Conservation (phyloP, 1,140 invertebrate genomes). For the Caenorhabditis tropicalis region DNA sequence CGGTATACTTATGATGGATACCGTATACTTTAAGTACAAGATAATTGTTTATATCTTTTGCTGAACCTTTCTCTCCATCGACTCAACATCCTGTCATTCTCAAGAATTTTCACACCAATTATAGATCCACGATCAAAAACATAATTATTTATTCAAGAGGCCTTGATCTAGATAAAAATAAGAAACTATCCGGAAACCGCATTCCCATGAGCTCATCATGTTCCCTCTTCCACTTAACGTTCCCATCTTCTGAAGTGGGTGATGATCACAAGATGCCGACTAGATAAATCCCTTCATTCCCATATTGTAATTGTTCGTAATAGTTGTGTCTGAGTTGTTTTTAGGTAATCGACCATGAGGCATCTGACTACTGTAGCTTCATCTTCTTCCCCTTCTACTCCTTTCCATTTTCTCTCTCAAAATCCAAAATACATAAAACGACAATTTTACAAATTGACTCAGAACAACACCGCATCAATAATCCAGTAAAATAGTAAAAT, state of each 20-base stretch:
- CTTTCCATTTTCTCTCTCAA: no score
- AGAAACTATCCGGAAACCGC: not conserved
- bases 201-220: not conserved
- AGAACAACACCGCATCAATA: not conserved
- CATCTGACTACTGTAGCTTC: no score
- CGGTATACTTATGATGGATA: no score
- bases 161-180: not conserved
- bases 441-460: not conserved
- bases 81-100: not conserved
- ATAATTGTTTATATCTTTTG: no score
- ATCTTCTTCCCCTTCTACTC: no score
- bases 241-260: not conserved
- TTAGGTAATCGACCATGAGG: no score
- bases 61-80: not conserved
- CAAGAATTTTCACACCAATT: constrained; percentile 9
- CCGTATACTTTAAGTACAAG: no score
- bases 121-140: not conserved
- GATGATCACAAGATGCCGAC: not conserved
- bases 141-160: constrained; percentile 17
- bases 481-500: not conserved
- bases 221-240: not conserved
- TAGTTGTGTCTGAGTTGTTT: no score
- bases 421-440: not conserved
- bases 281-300: not conserved
- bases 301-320: no score